These are phyloP conservation scores for Ischnus inquisitorius DNA, from an alignment of 2,888 invertebrate genomes.

Conservation along the genomic window DNA sequence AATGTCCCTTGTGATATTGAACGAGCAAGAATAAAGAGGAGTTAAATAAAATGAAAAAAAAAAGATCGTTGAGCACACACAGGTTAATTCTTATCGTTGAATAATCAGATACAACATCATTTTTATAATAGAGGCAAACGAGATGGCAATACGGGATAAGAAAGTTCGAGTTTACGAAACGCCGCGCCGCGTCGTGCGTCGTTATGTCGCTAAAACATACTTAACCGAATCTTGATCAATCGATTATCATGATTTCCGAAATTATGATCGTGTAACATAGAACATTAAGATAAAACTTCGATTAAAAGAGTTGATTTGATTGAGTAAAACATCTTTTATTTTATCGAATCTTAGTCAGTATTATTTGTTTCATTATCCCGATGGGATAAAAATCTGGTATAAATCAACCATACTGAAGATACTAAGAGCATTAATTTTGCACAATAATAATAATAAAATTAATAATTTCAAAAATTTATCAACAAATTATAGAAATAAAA, in stretches of 20 bases:
- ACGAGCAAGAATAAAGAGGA: background rate
- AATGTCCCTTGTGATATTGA: background rate
- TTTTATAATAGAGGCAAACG: slow-evolving; percentile 9
- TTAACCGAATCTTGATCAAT: background rate
- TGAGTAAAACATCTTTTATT: too few species aligned
- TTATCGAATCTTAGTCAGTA: too few species aligned
- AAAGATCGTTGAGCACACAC: background rate
- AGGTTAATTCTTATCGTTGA: slow-evolving; percentile 20
- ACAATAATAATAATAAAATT: too few species aligned
- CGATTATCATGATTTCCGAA: background rate
- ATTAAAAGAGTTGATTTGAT: too few species aligned
- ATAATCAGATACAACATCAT: slow-evolving; percentile 6
- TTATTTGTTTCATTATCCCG: too few species aligned
- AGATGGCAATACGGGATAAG: slow-evolving; percentile 12
- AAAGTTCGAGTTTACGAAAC: background rate
- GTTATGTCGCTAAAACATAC: background rate
- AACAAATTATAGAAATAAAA: too few species aligned
- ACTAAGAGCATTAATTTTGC: too few species aligned
- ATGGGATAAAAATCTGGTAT: too few species aligned
- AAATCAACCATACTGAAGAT: too few species aligned
- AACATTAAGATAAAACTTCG: too few species aligned
- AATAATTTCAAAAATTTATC: too few species aligned
- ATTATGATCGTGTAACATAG: too few species aligned
- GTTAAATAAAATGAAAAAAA: background rate
- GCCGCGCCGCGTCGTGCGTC: background rate